Conservation (phyloP, 2,888 invertebrate species). For the Dryobota labecula region DNA sequence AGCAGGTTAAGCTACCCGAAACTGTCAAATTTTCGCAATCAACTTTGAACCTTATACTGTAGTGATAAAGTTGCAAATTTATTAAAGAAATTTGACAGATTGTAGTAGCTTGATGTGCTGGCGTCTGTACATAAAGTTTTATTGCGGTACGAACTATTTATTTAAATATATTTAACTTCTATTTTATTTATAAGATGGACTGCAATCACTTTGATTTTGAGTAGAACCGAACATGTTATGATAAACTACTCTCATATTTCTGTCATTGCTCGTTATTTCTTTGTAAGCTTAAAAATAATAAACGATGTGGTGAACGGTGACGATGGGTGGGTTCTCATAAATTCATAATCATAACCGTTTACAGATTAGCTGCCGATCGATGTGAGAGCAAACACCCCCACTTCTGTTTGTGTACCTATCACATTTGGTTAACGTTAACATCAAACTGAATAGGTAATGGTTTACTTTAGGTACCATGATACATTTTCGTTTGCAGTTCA, state of each 20-base stretch:
- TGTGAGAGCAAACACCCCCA: constrained; percentile 70
- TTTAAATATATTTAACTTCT: no score
- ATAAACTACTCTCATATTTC: constrained; percentile 26
- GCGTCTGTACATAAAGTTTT: background rate
- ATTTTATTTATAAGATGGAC: background rate
- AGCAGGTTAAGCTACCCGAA: no score
- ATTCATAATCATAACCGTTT: constrained; percentile 68
- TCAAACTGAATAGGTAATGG: constrained; percentile 67
- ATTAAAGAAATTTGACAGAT: no score
- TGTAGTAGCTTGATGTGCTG: no score
- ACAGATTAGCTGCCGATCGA: constrained; percentile 65
- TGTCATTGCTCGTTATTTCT: constrained; percentile 45
- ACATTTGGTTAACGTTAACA: constrained; percentile 76
- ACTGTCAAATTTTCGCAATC: no score
- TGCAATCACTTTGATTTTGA: background rate
- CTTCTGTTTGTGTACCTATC: constrained; percentile 72
- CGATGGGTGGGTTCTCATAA: constrained; percentile 58
- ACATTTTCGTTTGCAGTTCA: constrained; percentile 43
- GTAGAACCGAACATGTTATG: constrained; percentile 21
- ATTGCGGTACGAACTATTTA: background rate
- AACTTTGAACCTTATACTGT: no score
- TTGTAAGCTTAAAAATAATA: constrained; percentile 55
- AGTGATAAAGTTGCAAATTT: no score
- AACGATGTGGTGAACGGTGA: constrained; percentile 50
- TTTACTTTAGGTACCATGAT: constrained; percentile 52